Evolutionary conservation across 2,113 vertebrate species (phyloP), one percentile per base, ranked within the genome.

Genomic region (Mastomys natalensis): DNA sequence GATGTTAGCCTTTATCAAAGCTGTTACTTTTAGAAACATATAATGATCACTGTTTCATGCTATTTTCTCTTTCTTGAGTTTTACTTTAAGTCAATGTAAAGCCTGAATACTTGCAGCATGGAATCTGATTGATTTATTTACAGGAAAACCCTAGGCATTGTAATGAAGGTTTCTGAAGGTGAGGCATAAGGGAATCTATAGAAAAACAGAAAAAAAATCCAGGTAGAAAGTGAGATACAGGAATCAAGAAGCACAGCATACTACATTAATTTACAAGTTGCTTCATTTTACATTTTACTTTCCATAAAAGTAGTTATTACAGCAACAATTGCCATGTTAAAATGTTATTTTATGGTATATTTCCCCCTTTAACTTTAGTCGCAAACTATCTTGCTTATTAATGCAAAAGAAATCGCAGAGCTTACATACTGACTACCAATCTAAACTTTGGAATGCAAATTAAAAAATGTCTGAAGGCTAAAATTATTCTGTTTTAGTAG

Each of bases 41-140:
- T 34, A 45, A 60, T 73, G 34, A 76, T 11, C 26, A 64, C 9
- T 86, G 53, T 19, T 60, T 62, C 7, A 62, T 70, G 82, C 60
- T 86, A 45, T 58, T 92, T 90, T n/a, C 16, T 40, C 43, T 74
- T 62, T 73, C 70, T 73, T 82, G 43, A 93, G 81, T 91, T 96
- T 97, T 24, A 37, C 93, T 80, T 91, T 60, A 88, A 43, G 58
- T 85, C 87, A 78, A 91, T 77, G 22, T 12, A 55, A 85, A 85
- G 51, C 29, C 37, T 22, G 45, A 15, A 37, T 77, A 64, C 58
- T 58, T 77, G 0, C 74, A 73, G 9, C 3, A 9, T 74, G 9
- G 43, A 6, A 80, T 74, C 48, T n/a, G 51, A 55, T 76, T 62
- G 84, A n/a, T 81, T 94, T 93, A 34, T 55, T 51, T 86, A 48